Percentiles rank a stretch among this genome's conserved stretches.
These are phyloP conservation scores for Andrena minutula DNA, from an alignment of 2,888 invertebrate genomes.

Conservation along the genomic window DNA sequence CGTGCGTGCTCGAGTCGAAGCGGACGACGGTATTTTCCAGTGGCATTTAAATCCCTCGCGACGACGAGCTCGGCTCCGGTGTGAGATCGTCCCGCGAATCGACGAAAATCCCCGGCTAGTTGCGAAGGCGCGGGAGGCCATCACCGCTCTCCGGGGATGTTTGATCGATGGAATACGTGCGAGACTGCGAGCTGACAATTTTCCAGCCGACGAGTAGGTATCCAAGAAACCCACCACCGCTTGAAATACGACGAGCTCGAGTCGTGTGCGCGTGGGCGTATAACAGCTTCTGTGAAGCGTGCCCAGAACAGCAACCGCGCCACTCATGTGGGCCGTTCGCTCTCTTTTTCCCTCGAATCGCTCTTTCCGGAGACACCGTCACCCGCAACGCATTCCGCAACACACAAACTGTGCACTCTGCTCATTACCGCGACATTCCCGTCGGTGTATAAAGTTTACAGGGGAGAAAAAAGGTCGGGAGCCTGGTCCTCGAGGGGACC, in stretches of 20 bases:
- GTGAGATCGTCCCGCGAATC: constrained; percentile 19
- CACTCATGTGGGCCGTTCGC: constrained; percentile 9
- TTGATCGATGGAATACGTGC: constrained; percentile 55
- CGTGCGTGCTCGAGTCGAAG: constrained; percentile 18
- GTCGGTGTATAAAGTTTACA: no score
- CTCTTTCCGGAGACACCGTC: not conserved
- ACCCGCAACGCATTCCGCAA: not conserved
- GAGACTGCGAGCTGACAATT: constrained; percentile 44
- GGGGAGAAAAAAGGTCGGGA: no score
- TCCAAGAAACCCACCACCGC: constrained; percentile 2
- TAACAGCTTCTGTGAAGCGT: constrained; percentile 52
- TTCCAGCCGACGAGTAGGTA: constrained; percentile 28
- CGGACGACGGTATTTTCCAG: constrained; percentile 37
- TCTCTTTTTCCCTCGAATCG: not conserved
- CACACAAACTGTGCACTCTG: not conserved
- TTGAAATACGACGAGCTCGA: constrained; percentile 7
- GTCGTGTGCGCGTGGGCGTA: not conserved
- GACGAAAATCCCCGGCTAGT: constrained; percentile 30
- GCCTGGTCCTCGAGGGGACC: no score
- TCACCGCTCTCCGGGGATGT: constrained; percentile 20
- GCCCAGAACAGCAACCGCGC: constrained; percentile 20
- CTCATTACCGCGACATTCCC: constrained; percentile 4
- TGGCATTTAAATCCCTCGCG: constrained; percentile 51
- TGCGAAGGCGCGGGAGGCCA: not conserved
- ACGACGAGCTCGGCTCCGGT: not conserved